Evolutionary conservation across 2,797 vertebrate species (phyloP), one percentile per base, ranked within the genome.

Genomic region (Emydoidea blandingii): DNA sequence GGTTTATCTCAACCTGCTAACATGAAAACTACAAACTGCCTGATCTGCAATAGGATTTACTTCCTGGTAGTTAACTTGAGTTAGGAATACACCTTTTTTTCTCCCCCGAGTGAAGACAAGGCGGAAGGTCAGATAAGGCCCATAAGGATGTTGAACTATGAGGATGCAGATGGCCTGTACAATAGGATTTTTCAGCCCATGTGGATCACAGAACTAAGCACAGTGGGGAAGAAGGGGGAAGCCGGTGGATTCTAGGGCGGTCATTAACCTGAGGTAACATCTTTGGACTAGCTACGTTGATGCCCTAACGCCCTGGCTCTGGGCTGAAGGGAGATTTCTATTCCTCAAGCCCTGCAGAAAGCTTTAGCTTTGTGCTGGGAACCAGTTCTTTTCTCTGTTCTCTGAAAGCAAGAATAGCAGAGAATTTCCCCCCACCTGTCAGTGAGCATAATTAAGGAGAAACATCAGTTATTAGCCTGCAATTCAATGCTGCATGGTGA

Each of bases 91-190:
- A 76, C 25, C 41, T 47, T 12, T 12, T 12, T 44, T 25, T 25
- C 5, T 27, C 27, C 93, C 78, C 84, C 56, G 50, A 23, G 79
- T 78, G 79, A 47, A 83, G 41, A 21, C 41, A 27, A 49, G 18
- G 41, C 6, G 5, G 81, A 72, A 53, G 83, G 18, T 1, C 52
- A 37, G 76, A 57, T 79, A 62, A 85, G 7, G 25, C 50, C 37
- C 41, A 52, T 79, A 2, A 18, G 11, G 16, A 56, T 87, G 65
- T 50, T 92, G 56, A 81, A 52, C 0, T 1, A 10, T 31, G 83
- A 65, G 0, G 44, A 1, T 79, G 37, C 25, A 31, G 1, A 6
- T 34, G 49, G 1, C 65, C 10, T 72, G n/a, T 72, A 72, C 2
- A 78, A 72, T 79, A 87, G 68, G 52, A 21, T 68, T 86, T 53